Evolutionary conservation across 2,888 invertebrate species (phyloP).

Genomic region (Amblyjoppa proteus): DNA sequence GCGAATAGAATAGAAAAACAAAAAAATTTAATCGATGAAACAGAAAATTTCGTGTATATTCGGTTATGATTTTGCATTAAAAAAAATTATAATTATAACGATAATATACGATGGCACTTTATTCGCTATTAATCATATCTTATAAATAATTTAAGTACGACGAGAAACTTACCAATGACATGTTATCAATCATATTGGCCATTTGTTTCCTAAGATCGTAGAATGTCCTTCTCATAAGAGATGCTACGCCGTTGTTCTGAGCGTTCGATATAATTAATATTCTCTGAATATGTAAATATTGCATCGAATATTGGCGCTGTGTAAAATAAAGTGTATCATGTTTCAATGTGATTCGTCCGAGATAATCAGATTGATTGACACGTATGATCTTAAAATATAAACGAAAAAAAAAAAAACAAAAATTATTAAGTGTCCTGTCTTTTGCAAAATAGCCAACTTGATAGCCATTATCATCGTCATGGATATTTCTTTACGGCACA

Average conservation of each 20-base stretch:
- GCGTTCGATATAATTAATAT: too few species aligned
- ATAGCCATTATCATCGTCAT: too few species aligned
- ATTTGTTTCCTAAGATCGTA: constrained; percentile 22
- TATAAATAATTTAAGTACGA: neutral
- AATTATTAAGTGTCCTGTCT: neutral
- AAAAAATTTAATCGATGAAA: constrained; percentile 1
- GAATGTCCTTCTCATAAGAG: constrained; percentile 9
- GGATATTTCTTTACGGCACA: too few species aligned
- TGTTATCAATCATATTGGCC: constrained; percentile 26
- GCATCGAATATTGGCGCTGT: constrained; percentile 55
- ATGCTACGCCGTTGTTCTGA: too few species aligned
- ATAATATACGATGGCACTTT: constrained; percentile 21
- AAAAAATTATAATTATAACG: neutral
- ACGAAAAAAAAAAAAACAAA: neutral
- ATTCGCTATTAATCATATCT: constrained; percentile 37
- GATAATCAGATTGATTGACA: constrained; percentile 56
- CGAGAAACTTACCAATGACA: constrained; percentile 22
- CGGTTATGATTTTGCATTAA: neutral
- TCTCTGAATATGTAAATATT: constrained; percentile 57
- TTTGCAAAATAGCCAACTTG: neutral
- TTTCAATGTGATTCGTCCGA: constrained; percentile 63
- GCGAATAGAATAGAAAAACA: neutral
- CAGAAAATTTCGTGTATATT: constrained; percentile 11
- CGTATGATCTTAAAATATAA: constrained; percentile 1
- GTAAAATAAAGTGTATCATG: constrained; percentile 50